Evolutionary conservation across 2,888 invertebrate species (phyloP).

Genomic region (Mythimna lalbum): DNA sequence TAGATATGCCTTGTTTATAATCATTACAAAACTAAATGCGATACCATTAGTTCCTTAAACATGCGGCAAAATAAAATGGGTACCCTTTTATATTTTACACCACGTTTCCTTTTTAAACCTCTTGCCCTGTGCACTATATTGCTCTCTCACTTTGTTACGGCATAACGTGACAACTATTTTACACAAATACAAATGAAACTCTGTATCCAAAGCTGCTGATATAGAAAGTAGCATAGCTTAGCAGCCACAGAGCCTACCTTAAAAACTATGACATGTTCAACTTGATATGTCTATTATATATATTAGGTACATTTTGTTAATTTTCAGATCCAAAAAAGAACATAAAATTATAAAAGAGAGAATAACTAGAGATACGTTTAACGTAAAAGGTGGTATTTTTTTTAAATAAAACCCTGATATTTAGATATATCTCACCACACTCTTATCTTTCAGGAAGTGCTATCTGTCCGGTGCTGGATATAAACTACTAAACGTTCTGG

Average conservation of each 20-base stretch:
- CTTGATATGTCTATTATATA: neutral
- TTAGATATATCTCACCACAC: constrained; percentile 20
- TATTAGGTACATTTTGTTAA: neutral
- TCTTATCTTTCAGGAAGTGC: constrained; percentile 17
- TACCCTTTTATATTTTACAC: neutral
- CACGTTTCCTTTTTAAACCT: neutral
- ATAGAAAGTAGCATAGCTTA: constrained; percentile 1
- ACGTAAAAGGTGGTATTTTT: neutral
- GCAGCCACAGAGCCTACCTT: neutral
- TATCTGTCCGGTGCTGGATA: constrained; percentile 73
- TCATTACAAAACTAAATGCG: neutral
- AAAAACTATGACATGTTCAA: neutral
- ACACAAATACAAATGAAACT: neutral
- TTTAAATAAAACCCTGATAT: constrained; percentile 46
- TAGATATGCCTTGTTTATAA: neutral
- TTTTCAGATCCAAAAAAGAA: constrained; percentile 5
- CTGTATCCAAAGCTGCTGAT: neutral
- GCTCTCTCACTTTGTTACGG: neutral
- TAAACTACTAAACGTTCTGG: constrained; percentile 69
- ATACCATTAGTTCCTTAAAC: neutral
- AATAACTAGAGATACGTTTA: neutral
- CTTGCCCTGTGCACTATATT: neutral
- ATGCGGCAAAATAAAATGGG: neutral
- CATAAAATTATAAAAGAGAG: neutral
- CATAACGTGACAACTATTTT: neutral